Conservation (phyloP, 2,113 vertebrate genomes). For the Carettochelys insculpta region DNA sequence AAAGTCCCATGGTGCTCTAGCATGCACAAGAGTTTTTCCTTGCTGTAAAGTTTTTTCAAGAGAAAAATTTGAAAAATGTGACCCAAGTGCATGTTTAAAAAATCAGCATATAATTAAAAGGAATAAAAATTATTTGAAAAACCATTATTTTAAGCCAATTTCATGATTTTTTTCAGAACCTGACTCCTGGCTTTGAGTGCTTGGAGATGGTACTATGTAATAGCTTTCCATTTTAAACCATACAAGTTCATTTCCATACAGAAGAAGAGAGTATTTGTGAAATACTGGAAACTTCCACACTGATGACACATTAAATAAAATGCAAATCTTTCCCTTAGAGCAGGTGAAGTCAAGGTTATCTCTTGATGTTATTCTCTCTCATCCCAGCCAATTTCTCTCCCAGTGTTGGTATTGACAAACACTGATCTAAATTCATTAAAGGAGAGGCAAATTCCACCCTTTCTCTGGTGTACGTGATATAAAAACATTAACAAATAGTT, state of each 20-base stretch:
- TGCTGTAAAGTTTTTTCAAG: too few species aligned
- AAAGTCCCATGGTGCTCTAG: background rate
- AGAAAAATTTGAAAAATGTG: background rate
- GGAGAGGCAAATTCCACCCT: background rate
- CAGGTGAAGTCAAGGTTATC: background rate
- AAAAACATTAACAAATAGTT: constrained; percentile 47
- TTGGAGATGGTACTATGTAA: background rate
- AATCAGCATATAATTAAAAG: background rate
- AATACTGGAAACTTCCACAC: background rate
- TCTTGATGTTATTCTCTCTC: constrained; percentile 11
- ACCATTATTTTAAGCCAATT: background rate
- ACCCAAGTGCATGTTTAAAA: constrained; percentile 5
- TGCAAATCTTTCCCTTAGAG: background rate
- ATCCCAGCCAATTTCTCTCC: constrained; percentile 18
- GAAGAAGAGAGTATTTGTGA: background rate
- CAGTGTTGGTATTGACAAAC: constrained; percentile 35
- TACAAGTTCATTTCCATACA: background rate
- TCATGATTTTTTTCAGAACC: background rate
- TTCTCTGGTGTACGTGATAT: constrained; percentile 22
- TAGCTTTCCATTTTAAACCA: background rate
- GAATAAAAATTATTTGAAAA: background rate
- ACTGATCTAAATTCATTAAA: constrained; percentile 49
- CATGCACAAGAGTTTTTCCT: background rate
- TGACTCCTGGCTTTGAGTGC: background rate
- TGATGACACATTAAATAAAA: constrained; percentile 3